Evolutionary conservation across 1,140 invertebrate genomes (phyloP).

Genomic region (Ylistrum balloti): DNA sequence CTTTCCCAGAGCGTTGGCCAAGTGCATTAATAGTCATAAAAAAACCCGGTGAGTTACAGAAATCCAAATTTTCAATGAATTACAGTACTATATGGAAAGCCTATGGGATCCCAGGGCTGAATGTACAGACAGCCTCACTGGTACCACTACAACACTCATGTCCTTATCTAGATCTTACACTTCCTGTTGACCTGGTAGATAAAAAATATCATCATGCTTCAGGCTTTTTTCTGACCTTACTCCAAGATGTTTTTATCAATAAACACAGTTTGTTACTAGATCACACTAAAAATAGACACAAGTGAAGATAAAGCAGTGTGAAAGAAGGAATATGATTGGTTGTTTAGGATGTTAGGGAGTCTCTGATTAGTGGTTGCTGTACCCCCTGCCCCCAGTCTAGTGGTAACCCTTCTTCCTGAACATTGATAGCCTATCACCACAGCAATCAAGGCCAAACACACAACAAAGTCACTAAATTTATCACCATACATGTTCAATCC

Average conservation of each 20-base stretch:
- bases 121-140: background rate
- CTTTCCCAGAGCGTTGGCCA: too few relatives aligned
- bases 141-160: background rate
- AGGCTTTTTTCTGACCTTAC: background rate
- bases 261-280: conserved; percentile 35
- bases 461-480: conserved; percentile 10
- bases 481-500: too few relatives aligned
- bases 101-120: too few relatives aligned
- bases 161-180: background rate
- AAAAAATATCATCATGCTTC: conserved; percentile 21
- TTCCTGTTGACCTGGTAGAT: conserved; percentile 28
- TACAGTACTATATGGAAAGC: too few relatives aligned
- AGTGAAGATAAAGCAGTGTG: background rate
- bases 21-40: too few relatives aligned
- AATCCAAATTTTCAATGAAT: too few relatives aligned
- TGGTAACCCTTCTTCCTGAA: background rate
- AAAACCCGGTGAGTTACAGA: too few relatives aligned
- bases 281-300: conserved; percentile 9
- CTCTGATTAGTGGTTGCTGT: background rate
- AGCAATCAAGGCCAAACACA: background rate
- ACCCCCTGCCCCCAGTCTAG: background rate
- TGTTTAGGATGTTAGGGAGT: background rate
- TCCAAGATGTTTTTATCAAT: conserved; percentile 32
- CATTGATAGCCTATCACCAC: background rate
- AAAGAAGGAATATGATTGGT: background rate